These are phyloP conservation scores for Cacatua alba DNA, from an alignment of 2,113 vertebrate genomes.

Conservation along the genomic window DNA sequence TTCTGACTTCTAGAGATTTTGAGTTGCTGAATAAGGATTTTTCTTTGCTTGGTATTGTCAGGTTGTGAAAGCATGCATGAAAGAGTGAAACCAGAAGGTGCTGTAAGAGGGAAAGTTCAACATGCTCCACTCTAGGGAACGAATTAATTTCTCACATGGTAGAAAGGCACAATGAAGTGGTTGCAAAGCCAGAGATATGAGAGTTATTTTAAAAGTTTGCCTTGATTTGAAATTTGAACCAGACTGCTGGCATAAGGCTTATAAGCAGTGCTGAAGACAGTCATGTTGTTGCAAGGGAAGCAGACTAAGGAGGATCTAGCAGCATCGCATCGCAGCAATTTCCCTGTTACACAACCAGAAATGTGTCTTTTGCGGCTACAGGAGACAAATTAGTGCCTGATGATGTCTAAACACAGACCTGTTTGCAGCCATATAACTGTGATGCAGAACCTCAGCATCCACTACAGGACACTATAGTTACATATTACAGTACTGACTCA, in stretches of 20 bases:
- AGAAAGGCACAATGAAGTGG: neutral
- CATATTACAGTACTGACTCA: neutral
- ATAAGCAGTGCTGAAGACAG: neutral
- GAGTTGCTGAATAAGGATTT: slow-evolving; percentile 1
- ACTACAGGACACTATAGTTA: neutral
- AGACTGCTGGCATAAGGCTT: neutral
- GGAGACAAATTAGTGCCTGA: neutral
- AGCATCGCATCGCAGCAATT: neutral
- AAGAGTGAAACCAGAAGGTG: slow-evolving; percentile 7
- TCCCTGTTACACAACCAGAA: neutral
- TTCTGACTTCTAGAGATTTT: neutral
- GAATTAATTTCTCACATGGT: neutral
- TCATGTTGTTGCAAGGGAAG: neutral
- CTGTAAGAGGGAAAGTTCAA: neutral
- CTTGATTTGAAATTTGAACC: neutral
- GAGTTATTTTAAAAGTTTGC: neutral
- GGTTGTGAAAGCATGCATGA: neutral
- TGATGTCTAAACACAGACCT: neutral
- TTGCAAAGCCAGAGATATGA: neutral
- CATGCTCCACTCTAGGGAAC: neutral
- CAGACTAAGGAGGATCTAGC: neutral
- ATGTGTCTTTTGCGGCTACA: neutral
- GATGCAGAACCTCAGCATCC: neutral
- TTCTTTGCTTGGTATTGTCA: neutral
- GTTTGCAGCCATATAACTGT: neutral